Evolutionary conservation across 2,888 invertebrate genomes (phyloP), one percentile per base, ranked within the genome.

Genomic region (Synanthedon tipuliformis): DNA sequence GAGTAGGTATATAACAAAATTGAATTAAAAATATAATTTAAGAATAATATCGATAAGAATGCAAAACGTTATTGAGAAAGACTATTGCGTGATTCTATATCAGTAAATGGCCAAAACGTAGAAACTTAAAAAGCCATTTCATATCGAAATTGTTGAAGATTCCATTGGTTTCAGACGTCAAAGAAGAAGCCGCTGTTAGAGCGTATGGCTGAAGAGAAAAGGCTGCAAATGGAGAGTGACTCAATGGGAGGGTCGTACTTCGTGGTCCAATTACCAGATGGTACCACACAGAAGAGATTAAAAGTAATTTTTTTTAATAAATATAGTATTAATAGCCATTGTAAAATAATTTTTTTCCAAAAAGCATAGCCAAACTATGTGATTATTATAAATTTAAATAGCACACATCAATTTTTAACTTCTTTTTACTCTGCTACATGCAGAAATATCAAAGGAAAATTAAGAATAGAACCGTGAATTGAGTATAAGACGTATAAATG

Each of bases 131-230:
- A 34, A 7, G 34, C 34, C 8, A 45, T 13, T 41, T n/a, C 45
- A n/a, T 12, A 3, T 13, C 13, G 15, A 15, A 13, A 45, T 45
- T 3, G 11, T 34, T 34, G 2, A 27, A 27, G 27, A 27, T 34
- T 34, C 3, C 10, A 2, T 45, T 50, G 40, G 50, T 75, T 72
- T 48, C 75, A 88, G 81, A 79, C 82, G 18, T 89, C 90, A n/a
- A 90, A 89, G 27, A 91, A 91, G 63, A 96, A 96, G 73, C 95
- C 96, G 0, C 82, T 97, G 10, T 89, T 97, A 59, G 96, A 95
- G 77, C 89, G 96, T 57, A 96, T 97, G 94, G 96, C 96, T 7
- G 96, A 97, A 78, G 97, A 97, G 73, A 95, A 96, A 67, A 89
- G 95, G 56, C 88, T 95, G 71, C 95, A 96, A 78, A 92, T 96